phyloP scores from a whole-genome alignment of 2,888 invertebrate species.

The Dioctria linearis region DNA sequence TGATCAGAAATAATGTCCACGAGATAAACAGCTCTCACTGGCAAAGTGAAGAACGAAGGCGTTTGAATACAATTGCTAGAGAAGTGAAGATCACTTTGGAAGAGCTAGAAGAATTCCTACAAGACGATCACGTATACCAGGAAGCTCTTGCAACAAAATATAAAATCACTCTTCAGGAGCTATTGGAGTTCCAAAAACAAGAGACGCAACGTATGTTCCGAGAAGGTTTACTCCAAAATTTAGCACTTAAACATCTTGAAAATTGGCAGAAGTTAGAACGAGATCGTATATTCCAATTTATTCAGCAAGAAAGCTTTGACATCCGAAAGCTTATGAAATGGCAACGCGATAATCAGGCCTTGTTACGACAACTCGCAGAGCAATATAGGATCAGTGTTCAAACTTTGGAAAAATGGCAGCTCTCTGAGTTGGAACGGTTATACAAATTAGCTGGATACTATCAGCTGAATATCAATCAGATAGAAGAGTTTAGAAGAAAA shows the following conservation, averaged over 20 bases:
- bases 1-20: constrained; percentile 55
- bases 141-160: constrained; percentile 63
- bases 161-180: constrained; percentile 61
- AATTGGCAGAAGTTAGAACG: constrained; percentile 67
- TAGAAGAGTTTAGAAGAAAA: constrained; percentile 67
- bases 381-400: constrained; percentile 63
- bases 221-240: constrained; percentile 64
- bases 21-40: constrained; percentile 60
- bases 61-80: constrained; percentile 64
- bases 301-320: constrained; percentile 65
- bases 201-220: constrained; percentile 62
- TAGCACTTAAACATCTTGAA: constrained; percentile 62
- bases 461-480: constrained; percentile 63
- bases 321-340: constrained; percentile 63
- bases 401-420: constrained; percentile 66
- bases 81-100: constrained; percentile 64
- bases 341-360: constrained; percentile 64
- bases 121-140: constrained; percentile 63
- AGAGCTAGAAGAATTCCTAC: constrained; percentile 65
- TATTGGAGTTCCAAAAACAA: constrained; percentile 64
- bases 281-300: constrained; percentile 67
- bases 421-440: constrained; percentile 65
- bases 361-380: constrained; percentile 62
- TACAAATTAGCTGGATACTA: constrained; percentile 64
- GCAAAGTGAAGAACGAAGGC: constrained; percentile 64